phyloP scores from a whole-genome alignment of 2,888 invertebrate species.

The Heteropelma amictum region DNA sequence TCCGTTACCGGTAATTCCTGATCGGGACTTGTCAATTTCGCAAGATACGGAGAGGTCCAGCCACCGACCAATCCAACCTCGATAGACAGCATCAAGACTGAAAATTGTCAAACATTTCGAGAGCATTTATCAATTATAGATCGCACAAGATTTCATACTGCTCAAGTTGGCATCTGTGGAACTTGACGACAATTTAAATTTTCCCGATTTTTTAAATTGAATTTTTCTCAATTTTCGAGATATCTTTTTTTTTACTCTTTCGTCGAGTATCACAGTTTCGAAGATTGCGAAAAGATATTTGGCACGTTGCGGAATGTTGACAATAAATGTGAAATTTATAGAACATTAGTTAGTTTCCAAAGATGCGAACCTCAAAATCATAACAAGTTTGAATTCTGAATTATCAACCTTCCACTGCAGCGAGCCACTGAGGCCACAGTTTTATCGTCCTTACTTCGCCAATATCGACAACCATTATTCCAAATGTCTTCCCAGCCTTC shows the following conservation, averaged over 20 bases:
- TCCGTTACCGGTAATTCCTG: slow-evolving; percentile 50
- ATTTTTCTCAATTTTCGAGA: too few relatives aligned
- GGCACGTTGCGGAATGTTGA: too few relatives aligned
- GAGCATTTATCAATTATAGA: background rate
- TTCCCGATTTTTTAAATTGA: too few relatives aligned
- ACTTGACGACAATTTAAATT: too few relatives aligned
- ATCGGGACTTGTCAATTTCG: slow-evolving; percentile 57
- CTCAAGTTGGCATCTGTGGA: too few relatives aligned
- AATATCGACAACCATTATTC: slow-evolving; percentile 23
- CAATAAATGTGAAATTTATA: too few relatives aligned
- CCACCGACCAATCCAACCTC: slow-evolving; percentile 65
- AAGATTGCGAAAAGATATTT: too few relatives aligned
- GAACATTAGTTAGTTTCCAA: too few relatives aligned
- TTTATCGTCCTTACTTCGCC: background rate
- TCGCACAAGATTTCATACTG: background rate
- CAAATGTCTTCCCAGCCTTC: too few relatives aligned
- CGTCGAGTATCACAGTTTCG: too few relatives aligned
- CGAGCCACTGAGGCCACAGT: slow-evolving; percentile 58
- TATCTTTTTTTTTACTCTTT: background rate
- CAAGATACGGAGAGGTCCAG: slow-evolving; percentile 70
- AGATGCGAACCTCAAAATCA: too few relatives aligned
- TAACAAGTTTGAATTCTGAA: too few relatives aligned
- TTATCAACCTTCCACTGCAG: slow-evolving; percentile 53
- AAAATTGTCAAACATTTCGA: background rate
- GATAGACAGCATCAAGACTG: slow-evolving; percentile 64